Conservation (phyloP, 2,888 invertebrate species). For the Drosophila atroscutellata region DNA sequence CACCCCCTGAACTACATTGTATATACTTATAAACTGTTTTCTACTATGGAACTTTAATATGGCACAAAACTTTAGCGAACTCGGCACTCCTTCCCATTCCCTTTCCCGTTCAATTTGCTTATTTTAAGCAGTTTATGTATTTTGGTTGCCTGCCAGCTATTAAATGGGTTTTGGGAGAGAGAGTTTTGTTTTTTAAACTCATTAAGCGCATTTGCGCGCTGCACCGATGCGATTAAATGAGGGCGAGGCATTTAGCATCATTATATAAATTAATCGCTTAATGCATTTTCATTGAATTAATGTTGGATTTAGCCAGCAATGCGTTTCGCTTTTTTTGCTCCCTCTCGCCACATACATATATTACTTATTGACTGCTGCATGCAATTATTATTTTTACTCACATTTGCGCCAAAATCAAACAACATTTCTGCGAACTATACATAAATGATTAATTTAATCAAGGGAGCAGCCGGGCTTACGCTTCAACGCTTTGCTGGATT, state of each 20-base stretch:
- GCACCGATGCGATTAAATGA: slow-evolving; percentile 56
- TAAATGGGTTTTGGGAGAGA: slow-evolving; percentile 9
- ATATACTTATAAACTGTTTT: slow-evolving; percentile 14
- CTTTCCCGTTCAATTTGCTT: slow-evolving; percentile 36
- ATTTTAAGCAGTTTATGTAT: slow-evolving; percentile 44
- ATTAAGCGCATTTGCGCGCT: slow-evolving; percentile 63
- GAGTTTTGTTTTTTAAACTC: slow-evolving; percentile 54
- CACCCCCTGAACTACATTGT: not conserved
- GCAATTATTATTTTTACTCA: slow-evolving; percentile 12
- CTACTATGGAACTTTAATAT: slow-evolving; percentile 13
- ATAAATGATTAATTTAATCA: slow-evolving; percentile 73
- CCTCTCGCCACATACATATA: not conserved
- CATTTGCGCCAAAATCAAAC: slow-evolving; percentile 54
- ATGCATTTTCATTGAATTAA: slow-evolving; percentile 69
- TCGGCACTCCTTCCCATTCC: not conserved
- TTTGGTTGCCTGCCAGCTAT: slow-evolving; percentile 23
- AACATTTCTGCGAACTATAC: slow-evolving; percentile 23
- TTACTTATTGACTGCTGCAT: slow-evolving; percentile 4
- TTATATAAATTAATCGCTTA: slow-evolving; percentile 64
- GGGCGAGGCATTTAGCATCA: slow-evolving; percentile 27
- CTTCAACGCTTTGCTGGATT: slow-evolving; percentile 63
- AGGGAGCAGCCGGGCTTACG: slow-evolving; percentile 37
- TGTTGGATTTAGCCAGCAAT: slow-evolving; percentile 58
- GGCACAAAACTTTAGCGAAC: slow-evolving; percentile 18
- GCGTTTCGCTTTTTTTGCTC: slow-evolving; percentile 11